Evolutionary conservation across 2,888 invertebrate genomes (phyloP), one percentile per base, ranked within the genome.

Genomic region (Cryptops parisi): DNA sequence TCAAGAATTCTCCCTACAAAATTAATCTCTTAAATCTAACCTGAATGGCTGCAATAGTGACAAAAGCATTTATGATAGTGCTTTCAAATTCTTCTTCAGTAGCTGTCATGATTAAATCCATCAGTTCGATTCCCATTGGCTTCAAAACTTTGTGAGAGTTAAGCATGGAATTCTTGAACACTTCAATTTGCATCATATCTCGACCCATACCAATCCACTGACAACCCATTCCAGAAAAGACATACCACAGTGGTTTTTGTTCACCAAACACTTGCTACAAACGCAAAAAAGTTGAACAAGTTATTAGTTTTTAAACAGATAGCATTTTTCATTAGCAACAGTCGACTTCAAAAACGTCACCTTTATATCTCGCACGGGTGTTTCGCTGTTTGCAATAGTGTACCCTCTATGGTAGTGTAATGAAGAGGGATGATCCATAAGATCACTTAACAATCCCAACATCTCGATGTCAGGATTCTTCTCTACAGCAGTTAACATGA

Each of bases 131-230:
- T 22, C 65, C 68, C 57, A 64, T 67, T 25, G 66, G 65, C 45
- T 65, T 62, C 24, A 74, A 61, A 2, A 68, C 55, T 3, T 60
- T 59, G 53, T 64, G 63, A n/a, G 65, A 65, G 46, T 60, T 58
- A 58, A 64, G 56, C 46, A 74, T 68, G 15, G 73, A 71, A 9
- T 67, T 57, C 47, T 64, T 62, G 63, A 74, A 73, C 22, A 64
- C 57, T n/a, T 68, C 67, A 4, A 74, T 59, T 27, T 41, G 5
- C 72, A 74, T 71, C 61, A 74, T 65, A 25, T 66, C 63, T 33
- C 66, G 63, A 2, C 71, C 73, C 74, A 75, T 75, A 47, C 72
- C 72, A 48, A 67, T 63, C 74, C 74, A 75, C 62, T 74, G 74
- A 12, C 70, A 68, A 15, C 74, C 74, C 73, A 75, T 73, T 39